These are phyloP conservation scores for Ophion slaviceki DNA, from an alignment of 2,888 invertebrate genomes.

Conservation along the genomic window DNA sequence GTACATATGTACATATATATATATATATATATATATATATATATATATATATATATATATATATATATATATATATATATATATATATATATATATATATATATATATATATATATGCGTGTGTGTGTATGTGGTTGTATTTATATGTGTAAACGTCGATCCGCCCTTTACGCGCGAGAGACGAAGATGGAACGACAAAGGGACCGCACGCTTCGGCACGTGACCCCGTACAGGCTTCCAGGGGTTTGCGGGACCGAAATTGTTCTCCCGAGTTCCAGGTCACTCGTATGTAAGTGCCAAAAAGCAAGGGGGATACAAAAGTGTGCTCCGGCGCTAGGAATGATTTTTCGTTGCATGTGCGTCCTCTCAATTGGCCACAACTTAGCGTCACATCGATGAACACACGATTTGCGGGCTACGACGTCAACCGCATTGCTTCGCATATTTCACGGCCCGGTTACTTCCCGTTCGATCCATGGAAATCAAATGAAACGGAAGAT, in stretches of 20 bases:
- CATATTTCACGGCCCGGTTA: conserved; percentile 72
- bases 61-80: conserved; percentile 21
- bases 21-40: not conserved
- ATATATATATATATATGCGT: conserved; percentile 3
- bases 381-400: conserved; percentile 80
- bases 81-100: conserved; percentile 1
- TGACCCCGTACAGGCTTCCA: conserved; percentile 70
- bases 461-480: conserved; percentile 11
- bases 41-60: conserved; percentile 57
- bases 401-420: conserved; percentile 74
- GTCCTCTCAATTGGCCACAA: conserved; percentile 78
- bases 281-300: conserved; percentile 71
- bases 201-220: conserved; percentile 76
- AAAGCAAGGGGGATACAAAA: conserved; percentile 68
- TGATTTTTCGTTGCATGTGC: conserved; percentile 42
- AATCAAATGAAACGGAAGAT: conserved; percentile 30
- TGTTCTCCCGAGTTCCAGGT: conserved; percentile 27
- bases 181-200: conserved; percentile 67
- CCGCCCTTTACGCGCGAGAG: conserved; percentile 68
- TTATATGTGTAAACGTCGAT: conserved; percentile 57
- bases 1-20: conserved; percentile 20
- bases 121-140: not conserved
- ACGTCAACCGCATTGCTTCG: conserved; percentile 79
- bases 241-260: conserved; percentile 54
- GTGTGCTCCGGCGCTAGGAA: conserved; percentile 31